Evolutionary conservation across 2,888 invertebrate genomes (phyloP).

Genomic region (Perizoma affinitatum): DNA sequence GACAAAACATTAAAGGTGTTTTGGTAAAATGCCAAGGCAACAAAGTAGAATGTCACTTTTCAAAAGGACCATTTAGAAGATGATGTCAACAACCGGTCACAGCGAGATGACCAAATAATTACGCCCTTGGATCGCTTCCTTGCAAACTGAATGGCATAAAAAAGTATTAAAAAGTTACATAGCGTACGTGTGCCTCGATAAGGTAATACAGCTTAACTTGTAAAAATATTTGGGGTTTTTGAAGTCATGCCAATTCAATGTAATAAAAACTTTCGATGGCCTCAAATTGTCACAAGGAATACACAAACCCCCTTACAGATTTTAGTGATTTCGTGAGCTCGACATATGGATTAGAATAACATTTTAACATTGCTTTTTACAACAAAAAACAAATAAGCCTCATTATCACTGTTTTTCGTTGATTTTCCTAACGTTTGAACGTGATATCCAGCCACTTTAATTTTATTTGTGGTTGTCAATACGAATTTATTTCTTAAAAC

Average conservation of each 20-base stretch:
- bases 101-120: slow-evolving; percentile 28
- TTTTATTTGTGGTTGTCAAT: too few relatives aligned
- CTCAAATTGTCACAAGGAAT: neutral
- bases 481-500: too few relatives aligned
- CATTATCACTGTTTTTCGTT: too few relatives aligned
- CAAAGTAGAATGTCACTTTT: slow-evolving; percentile 20
- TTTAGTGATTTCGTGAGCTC: too few relatives aligned
- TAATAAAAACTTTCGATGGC: slow-evolving; percentile 13
- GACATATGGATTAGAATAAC: too few relatives aligned
- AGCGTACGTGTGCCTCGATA: slow-evolving; percentile 7
- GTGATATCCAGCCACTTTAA: too few relatives aligned
- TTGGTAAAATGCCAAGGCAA: slow-evolving; percentile 34
- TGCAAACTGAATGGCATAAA: slow-evolving; percentile 13
- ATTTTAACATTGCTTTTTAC: too few relatives aligned
- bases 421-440: too few relatives aligned
- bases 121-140: slow-evolving; percentile 29
- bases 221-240: slow-evolving; percentile 11
- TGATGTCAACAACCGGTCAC: slow-evolving; percentile 35
- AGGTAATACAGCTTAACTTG: slow-evolving; percentile 5
- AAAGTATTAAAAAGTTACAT: slow-evolving; percentile 9
- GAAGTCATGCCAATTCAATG: slow-evolving; percentile 3
- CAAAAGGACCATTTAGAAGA: slow-evolving; percentile 16
- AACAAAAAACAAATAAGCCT: too few relatives aligned
- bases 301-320: too few relatives aligned
- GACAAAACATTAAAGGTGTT: slow-evolving; percentile 1